Percentiles rank a stretch among this genome's conserved stretches.
phyloP scores from a whole-genome alignment of 2,113 vertebrate genomes.

The Climacteris rufus region DNA sequence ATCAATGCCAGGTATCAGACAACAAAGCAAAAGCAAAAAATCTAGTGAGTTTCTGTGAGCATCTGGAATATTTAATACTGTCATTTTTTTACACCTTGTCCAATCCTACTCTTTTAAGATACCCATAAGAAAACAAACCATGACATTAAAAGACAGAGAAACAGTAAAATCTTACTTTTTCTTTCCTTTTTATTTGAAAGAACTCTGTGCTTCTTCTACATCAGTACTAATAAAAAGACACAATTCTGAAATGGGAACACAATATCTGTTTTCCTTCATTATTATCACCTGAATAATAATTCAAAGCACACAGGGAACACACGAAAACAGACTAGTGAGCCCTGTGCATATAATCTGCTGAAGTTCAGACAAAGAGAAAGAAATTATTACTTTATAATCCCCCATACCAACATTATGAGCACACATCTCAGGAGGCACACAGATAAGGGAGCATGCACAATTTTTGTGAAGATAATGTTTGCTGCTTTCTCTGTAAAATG shows the following conservation, averaged over 20 bases:
- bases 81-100: background rate
- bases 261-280: background rate
- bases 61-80: background rate
- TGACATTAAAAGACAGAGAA: background rate
- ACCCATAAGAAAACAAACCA: background rate
- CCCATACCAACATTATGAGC: background rate
- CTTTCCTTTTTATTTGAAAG: background rate
- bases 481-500: background rate
- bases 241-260: background rate
- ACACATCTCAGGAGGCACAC: background rate
- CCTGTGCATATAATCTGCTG: background rate
- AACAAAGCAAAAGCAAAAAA: background rate
- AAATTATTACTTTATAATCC: background rate
- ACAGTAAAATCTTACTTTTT: background rate
- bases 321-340: background rate
- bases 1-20: background rate
- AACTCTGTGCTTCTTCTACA: background rate
- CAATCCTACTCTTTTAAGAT: background rate
- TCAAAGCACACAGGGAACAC: background rate
- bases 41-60: background rate
- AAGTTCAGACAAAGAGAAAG: background rate
- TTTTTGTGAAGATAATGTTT: background rate
- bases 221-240: rapidly evolving
- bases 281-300: background rate
- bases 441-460: background rate